Evolutionary conservation across 2,888 invertebrate genomes (phyloP).

Genomic region (Nowickia ferox): DNA sequence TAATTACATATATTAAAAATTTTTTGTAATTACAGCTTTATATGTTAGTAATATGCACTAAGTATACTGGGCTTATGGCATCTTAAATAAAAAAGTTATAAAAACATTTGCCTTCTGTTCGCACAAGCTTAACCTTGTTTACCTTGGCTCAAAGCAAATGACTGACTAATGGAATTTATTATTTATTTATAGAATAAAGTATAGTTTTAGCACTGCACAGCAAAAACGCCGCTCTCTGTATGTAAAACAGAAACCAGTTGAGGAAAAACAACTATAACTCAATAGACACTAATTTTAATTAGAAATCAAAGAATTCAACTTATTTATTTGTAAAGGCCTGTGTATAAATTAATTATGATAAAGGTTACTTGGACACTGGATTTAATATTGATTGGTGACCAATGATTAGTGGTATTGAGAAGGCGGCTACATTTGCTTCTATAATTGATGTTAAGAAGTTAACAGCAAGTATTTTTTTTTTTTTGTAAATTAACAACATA

Average conservation of each 20-base stretch:
- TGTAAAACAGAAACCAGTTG: constrained; percentile 21
- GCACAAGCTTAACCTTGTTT: constrained; percentile 59
- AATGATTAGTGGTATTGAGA: not conserved
- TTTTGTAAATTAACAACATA: too few relatives aligned
- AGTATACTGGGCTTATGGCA: not conserved
- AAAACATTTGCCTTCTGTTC: not conserved
- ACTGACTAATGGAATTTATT: not conserved
- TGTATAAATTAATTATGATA: constrained; percentile 21
- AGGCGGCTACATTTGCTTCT: not conserved
- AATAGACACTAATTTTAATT: not conserved
- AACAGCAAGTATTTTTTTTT: too few relatives aligned
- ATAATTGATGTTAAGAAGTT: too few relatives aligned
- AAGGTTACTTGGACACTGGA: not conserved
- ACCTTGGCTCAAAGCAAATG: constrained; percentile 43
- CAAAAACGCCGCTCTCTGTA: not conserved
- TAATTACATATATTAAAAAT: not conserved
- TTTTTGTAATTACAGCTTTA: not conserved
- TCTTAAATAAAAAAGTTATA: not conserved
- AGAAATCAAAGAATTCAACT: not conserved
- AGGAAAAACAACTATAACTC: not conserved
- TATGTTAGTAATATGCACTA: constrained; percentile 2
- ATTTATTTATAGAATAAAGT: not conserved
- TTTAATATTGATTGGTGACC: not conserved
- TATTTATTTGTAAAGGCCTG: not conserved
- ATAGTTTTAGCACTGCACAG: not conserved